These are phyloP conservation scores for Pachydiplax longipennis DNA, from an alignment of 2,888 invertebrate genomes.

Conservation along the genomic window DNA sequence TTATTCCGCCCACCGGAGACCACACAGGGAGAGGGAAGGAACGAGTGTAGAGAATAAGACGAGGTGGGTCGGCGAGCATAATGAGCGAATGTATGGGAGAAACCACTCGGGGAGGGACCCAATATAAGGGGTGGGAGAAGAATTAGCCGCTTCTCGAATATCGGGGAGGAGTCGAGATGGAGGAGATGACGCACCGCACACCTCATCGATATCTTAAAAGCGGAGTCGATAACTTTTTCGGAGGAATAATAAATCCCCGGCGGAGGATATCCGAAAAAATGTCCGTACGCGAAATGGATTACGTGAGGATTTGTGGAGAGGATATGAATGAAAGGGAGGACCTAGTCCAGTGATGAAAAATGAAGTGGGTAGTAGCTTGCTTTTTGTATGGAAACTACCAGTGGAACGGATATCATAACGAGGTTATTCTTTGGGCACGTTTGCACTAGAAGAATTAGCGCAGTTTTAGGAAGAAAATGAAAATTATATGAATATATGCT, in stretches of 20 bases:
- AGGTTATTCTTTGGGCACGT: no score
- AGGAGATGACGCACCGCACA: background rate
- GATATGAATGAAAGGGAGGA: background rate
- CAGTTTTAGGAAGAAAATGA: no score
- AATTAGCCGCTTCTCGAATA: background rate
- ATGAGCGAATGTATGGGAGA: background rate
- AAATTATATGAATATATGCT: no score
- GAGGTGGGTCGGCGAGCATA: background rate
- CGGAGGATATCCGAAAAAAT: background rate
- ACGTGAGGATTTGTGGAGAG: background rate
- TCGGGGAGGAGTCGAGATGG: background rate
- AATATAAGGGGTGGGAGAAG: background rate
- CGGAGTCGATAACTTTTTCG: background rate
- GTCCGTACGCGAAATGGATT: background rate
- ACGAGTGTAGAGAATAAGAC: background rate
- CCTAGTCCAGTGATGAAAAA: no score
- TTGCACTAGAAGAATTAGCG: no score
- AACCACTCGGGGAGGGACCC: background rate
- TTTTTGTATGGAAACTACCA: no score
- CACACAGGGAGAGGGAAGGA: background rate
- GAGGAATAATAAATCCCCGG: background rate
- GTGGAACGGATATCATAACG: no score
- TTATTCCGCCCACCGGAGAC: background rate
- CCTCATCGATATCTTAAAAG: background rate
- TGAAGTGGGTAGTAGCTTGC: no score